These are phyloP conservation scores for Psophia crepitans DNA, from an alignment of 2,113 vertebrate species.

Conservation along the genomic window DNA sequence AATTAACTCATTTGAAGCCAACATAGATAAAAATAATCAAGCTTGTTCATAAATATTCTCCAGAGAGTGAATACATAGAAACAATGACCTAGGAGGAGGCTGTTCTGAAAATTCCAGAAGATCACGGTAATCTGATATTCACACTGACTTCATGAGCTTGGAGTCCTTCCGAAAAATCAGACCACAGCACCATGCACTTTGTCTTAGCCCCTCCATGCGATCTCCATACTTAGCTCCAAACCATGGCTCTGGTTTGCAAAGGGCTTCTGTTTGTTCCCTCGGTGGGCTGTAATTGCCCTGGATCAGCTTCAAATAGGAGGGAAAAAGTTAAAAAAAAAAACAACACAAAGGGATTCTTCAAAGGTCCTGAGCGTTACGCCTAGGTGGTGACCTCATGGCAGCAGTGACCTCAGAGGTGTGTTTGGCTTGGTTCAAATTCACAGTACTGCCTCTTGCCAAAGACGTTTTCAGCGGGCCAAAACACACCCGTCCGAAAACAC, in stretches of 20 bases:
- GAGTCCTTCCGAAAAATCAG: background rate
- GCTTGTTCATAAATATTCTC: background rate
- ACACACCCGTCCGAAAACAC: background rate
- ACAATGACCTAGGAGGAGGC: background rate
- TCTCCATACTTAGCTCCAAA: background rate
- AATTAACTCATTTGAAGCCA: background rate
- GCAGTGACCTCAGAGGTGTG: slow-evolving; percentile 12
- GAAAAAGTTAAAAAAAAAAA: background rate
- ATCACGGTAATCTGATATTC: background rate
- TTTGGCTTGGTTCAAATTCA: slow-evolving; percentile 25
- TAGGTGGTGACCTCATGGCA: slow-evolving; percentile 23
- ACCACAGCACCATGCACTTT: background rate
- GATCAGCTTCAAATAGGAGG: background rate
- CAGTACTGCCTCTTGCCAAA: background rate
- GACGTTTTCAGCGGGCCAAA: background rate
- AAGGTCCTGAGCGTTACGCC: background rate
- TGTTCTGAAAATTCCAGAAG: background rate
- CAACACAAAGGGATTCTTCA: background rate
- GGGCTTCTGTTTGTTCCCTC: background rate
- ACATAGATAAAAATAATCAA: background rate
- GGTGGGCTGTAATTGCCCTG: background rate
- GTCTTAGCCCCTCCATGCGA: background rate
- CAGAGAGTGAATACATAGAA: background rate
- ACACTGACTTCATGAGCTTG: background rate
- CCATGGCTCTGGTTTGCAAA: background rate